These are phyloP conservation scores for Ceyx melanurus DNA, from an alignment of 2,113 vertebrate genomes.

Conservation along the genomic window DNA sequence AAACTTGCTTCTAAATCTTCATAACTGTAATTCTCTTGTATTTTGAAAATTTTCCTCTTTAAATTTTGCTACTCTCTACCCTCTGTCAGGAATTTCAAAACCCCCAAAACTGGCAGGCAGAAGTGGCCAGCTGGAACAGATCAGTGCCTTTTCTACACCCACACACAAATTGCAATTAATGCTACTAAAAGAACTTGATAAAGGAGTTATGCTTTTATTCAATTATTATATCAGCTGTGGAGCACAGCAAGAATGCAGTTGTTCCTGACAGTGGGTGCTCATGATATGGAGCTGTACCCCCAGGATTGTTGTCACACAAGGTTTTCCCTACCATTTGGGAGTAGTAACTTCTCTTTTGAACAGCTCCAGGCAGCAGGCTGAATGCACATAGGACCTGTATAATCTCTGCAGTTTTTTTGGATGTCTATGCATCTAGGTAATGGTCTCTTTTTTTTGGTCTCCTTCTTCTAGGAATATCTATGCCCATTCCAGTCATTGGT, in stretches of 20 bases:
- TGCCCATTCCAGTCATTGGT: slow-evolving; percentile 94
- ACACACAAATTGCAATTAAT: neutral
- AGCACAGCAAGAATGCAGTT: neutral
- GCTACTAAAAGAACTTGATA: neutral
- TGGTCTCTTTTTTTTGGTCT: neutral
- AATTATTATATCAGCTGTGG: neutral
- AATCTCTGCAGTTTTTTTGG: neutral
- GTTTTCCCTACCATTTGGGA: neutral
- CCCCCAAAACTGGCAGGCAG: neutral
- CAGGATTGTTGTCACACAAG: neutral
- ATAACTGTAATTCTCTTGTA: neutral
- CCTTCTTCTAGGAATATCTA: slow-evolving; percentile 84
- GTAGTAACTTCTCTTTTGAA: neutral
- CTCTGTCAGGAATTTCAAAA: neutral
- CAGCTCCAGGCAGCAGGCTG: neutral
- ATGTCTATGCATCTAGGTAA: rapidly evolving
- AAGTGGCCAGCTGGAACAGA: neutral
- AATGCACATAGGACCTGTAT: neutral
- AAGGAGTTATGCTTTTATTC: neutral
- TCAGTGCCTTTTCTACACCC: neutral
- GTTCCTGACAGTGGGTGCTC: neutral
- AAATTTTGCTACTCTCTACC: neutral
- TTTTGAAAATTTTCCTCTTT: neutral
- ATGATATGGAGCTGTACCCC: neutral
- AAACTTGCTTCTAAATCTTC: neutral